Conservation (phyloP, 2,113 vertebrate genomes). For the Motacilla alba region DNA sequence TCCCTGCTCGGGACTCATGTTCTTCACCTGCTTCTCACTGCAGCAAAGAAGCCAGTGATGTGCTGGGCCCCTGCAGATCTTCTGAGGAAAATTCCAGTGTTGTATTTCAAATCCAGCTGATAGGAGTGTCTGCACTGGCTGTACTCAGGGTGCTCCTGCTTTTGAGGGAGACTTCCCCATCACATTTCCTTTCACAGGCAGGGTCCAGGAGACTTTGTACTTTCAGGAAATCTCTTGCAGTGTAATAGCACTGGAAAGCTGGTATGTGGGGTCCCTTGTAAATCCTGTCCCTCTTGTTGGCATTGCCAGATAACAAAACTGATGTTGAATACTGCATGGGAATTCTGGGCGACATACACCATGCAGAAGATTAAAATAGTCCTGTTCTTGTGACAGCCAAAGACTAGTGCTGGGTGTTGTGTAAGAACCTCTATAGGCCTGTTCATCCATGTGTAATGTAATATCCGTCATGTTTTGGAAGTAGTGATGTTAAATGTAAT, state of each 20-base stretch:
- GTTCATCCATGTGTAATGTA: background rate
- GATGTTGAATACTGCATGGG: rapidly evolving
- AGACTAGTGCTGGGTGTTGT: background rate
- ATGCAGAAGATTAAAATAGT: background rate
- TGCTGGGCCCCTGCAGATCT: background rate
- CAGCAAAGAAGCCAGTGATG: background rate
- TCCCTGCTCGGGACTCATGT: rapidly evolving
- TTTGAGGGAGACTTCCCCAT: background rate
- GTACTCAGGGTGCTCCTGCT: background rate
- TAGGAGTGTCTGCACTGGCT: background rate
- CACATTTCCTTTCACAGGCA: background rate
- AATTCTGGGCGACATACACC: background rate
- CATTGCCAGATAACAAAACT: background rate
- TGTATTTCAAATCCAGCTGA: background rate
- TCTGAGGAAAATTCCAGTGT: background rate
- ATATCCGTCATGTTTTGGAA: background rate
- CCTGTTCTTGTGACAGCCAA: background rate
- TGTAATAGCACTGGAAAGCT: background rate
- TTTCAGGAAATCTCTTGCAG: background rate
- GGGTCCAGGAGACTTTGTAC: background rate
- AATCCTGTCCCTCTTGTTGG: background rate
- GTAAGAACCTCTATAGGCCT: background rate
- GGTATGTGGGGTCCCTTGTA: background rate
- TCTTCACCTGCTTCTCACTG: background rate
- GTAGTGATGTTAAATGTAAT: background rate